Conservation (phyloP, 2,888 invertebrate genomes). For the Lasioglossum villosulum region DNA sequence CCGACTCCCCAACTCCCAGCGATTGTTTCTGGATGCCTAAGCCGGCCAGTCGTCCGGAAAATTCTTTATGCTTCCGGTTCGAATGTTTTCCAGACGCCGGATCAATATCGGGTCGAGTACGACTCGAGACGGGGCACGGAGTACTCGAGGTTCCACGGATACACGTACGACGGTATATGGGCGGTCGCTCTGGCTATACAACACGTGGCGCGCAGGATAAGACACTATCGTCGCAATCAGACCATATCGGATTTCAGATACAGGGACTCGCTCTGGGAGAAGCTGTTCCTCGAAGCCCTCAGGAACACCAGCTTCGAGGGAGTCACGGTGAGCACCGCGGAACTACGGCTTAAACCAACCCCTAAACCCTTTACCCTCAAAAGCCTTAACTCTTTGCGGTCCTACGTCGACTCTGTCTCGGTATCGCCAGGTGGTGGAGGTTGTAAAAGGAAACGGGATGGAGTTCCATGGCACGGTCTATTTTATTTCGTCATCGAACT, state of each 20-base stretch:
- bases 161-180: constrained; percentile 99
- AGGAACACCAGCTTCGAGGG: constrained; percentile 97
- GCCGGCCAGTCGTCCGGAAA: constrained; percentile 12
- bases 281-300: constrained; percentile 93
- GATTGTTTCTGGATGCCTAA: constrained; percentile 1
- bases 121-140: constrained; percentile 92
- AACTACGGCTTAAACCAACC: neutral
- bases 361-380: neutral
- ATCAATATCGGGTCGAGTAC: constrained; percentile 94
- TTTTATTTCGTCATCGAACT: neutral
- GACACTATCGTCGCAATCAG: constrained; percentile 90
- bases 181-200: constrained; percentile 98
- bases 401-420: neutral
- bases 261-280: constrained; percentile 94
- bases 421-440: neutral
- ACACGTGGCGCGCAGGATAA: constrained; percentile 92
- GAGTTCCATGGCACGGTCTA: neutral
- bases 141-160: constrained; percentile 98
- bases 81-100: constrained; percentile 89
- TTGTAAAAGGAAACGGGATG: constrained; percentile 1
- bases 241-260: constrained; percentile 94
- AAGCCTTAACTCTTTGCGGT: constrained; percentile 6
- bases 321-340: constrained; percentile 88
- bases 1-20: neutral
- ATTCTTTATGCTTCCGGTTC: constrained; percentile 12